phyloP scores from a whole-genome alignment of 2,113 vertebrate species.

The Zingel zingel region DNA sequence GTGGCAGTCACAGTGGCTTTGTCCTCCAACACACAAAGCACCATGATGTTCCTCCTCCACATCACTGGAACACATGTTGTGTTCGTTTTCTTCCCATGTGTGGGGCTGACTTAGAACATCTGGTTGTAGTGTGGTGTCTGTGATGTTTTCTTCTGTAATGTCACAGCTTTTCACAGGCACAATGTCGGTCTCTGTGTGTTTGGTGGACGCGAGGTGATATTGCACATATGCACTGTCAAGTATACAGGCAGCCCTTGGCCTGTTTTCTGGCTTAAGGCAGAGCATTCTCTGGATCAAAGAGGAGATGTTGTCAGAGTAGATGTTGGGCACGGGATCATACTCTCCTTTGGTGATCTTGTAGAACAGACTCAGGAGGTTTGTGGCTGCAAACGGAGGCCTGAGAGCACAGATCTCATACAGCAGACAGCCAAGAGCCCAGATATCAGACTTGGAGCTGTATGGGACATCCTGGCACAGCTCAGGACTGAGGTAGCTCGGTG shows the following conservation, averaged over 20 bases:
- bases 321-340: conserved; percentile 63
- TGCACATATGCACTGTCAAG: conserved; percentile 73
- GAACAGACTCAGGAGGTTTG: conserved; percentile 83
- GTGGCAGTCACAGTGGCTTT: conserved; percentile 55
- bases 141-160: not conserved
- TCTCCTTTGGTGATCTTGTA: conserved; percentile 85
- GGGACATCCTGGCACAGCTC: conserved; percentile 87
- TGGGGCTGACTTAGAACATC: conserved; percentile 19
- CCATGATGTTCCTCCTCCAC: conserved; percentile 48
- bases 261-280: conserved; percentile 73
- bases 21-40: conserved; percentile 45
- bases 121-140: conserved; percentile 30
- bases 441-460: conserved; percentile 86
- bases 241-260: conserved; percentile 80
- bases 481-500: conserved; percentile 87
- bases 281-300: conserved; percentile 79
- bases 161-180: not conserved
- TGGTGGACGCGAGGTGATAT: conserved; percentile 72
- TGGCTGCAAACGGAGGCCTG: conserved; percentile 82
- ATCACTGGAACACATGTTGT: not conserved
- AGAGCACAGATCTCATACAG: conserved; percentile 85
- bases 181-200: conserved; percentile 46
- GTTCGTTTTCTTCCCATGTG: conserved; percentile 2
- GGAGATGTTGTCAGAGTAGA: conserved; percentile 76
- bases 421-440: conserved; percentile 88